Conservation (phyloP, 2,888 invertebrate species). For the Plutella xylostella region DNA sequence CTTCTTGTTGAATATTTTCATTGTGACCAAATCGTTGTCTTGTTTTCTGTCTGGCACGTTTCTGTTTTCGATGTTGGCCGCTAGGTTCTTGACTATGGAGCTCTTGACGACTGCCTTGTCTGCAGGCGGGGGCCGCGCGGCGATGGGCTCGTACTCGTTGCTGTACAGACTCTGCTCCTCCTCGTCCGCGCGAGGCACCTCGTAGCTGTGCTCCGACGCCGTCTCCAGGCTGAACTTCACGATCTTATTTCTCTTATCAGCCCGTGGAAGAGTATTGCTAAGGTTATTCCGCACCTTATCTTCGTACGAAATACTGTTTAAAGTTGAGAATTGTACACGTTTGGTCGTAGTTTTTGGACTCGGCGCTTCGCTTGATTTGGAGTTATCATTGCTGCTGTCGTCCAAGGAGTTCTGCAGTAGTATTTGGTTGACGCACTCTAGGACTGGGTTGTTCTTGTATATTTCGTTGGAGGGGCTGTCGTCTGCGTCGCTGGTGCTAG, state of each 20-base stretch:
- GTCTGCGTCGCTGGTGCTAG: slow-evolving; percentile 82
- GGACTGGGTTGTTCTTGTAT: slow-evolving; percentile 84
- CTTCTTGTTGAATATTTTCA: slow-evolving; percentile 61
- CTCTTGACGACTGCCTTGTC: slow-evolving; percentile 59
- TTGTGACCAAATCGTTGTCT: slow-evolving; percentile 47
- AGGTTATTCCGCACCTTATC: slow-evolving; percentile 46
- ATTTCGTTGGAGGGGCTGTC: slow-evolving; percentile 77
- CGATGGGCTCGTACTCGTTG: slow-evolving; percentile 80
- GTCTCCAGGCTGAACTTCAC: slow-evolving; percentile 65
- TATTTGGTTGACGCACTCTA: slow-evolving; percentile 89
- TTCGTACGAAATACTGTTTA: slow-evolving; percentile 71
- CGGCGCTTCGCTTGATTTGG: slow-evolving; percentile 57
- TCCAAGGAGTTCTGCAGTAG: slow-evolving; percentile 79
- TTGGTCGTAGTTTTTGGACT: slow-evolving; percentile 63
- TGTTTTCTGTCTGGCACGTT: slow-evolving; percentile 54
- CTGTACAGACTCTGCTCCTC: slow-evolving; percentile 77
- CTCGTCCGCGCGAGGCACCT: slow-evolving; percentile 69
- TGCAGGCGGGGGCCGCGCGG: slow-evolving; percentile 49
- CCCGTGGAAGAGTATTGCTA: slow-evolving; percentile 47
- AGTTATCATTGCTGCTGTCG: slow-evolving; percentile 63
- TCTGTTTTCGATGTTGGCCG: slow-evolving; percentile 59
- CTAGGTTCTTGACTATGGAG: slow-evolving; percentile 63
- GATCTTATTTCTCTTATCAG: slow-evolving; percentile 63
- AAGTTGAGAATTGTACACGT: slow-evolving; percentile 73
- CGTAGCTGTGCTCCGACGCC: slow-evolving; percentile 71